Evolutionary conservation across 2,888 invertebrate species (phyloP).

Genomic region (Hypercompe scribonia): DNA sequence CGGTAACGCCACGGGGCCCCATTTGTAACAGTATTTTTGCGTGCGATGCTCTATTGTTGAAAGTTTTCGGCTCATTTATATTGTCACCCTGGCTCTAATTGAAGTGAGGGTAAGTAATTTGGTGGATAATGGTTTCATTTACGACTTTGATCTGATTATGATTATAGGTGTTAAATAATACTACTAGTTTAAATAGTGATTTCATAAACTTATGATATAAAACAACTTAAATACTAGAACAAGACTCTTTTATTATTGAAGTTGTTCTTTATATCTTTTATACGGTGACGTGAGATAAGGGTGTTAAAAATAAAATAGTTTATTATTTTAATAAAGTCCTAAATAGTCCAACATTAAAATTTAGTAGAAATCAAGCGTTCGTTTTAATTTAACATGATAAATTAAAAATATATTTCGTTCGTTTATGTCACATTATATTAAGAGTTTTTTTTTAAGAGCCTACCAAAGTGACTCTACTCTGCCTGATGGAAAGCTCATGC

Average conservation of each 20-base stretch:
- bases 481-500: too few relatives aligned
- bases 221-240: background rate
- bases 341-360: background rate
- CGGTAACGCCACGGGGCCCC: constrained; percentile 36
- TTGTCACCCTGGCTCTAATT: constrained; percentile 47
- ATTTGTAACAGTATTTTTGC: constrained; percentile 78
- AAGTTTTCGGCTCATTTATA: constrained; percentile 56
- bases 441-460: background rate
- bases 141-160: constrained; percentile 9
- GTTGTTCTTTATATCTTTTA: too few relatives aligned
- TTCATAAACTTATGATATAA: background rate
- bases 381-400: background rate
- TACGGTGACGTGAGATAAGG: too few relatives aligned
- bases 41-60: constrained; percentile 67
- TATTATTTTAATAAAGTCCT: background rate
- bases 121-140: constrained; percentile 20
- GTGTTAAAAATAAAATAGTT: background rate
- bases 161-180: background rate
- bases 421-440: background rate
- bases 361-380: background rate
- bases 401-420: background rate
- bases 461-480: too few relatives aligned
- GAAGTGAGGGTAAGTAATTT: constrained; percentile 46
- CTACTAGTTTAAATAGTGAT: background rate
- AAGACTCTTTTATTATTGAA: too few relatives aligned